Conservation (phyloP, 2,888 invertebrate species). For the Lymantria monacha region DNA sequence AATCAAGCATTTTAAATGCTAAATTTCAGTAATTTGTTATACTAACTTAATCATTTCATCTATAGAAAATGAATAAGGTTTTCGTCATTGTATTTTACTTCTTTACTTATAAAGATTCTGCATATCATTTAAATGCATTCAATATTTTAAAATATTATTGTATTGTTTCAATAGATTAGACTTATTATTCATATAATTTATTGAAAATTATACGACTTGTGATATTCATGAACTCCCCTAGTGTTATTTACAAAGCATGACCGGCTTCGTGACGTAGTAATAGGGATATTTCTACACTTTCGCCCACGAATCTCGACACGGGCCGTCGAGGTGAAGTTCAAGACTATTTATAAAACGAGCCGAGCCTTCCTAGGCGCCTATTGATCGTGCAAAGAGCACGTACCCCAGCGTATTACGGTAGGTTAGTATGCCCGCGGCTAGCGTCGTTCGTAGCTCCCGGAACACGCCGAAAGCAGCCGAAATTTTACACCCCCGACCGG, state of each 20-base stretch:
- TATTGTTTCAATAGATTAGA: too few species aligned
- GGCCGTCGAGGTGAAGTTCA: constrained; percentile 75
- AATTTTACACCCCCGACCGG: constrained; percentile 75
- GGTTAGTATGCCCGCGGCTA: constrained; percentile 74
- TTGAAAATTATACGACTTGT: constrained; percentile 41
- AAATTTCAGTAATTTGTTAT: too few species aligned
- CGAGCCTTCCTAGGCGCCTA: constrained; percentile 70
- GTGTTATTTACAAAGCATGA: constrained; percentile 18
- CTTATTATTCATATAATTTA: constrained; percentile 47
- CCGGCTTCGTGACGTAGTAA: constrained; percentile 46
- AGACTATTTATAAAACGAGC: constrained; percentile 78
- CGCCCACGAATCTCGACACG: constrained; percentile 59
- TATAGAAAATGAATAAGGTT: too few species aligned
- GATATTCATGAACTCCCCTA: constrained; percentile 18
- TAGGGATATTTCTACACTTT: constrained; percentile 60
- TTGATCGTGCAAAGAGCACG: constrained; percentile 74
- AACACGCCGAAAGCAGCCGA: constrained; percentile 74
- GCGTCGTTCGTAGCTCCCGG: constrained; percentile 68
- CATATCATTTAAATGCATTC: too few species aligned
- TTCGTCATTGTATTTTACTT: too few species aligned
- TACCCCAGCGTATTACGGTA: constrained; percentile 77
- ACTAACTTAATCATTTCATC: too few species aligned
- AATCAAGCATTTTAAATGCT: too few species aligned
- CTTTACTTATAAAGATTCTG: too few species aligned
- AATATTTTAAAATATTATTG: too few species aligned